Percentiles rank a stretch among this genome's conserved stretches.
These are phyloP conservation scores for Erannis defoliaria DNA, from an alignment of 2,888 invertebrate species.

Conservation along the genomic window DNA sequence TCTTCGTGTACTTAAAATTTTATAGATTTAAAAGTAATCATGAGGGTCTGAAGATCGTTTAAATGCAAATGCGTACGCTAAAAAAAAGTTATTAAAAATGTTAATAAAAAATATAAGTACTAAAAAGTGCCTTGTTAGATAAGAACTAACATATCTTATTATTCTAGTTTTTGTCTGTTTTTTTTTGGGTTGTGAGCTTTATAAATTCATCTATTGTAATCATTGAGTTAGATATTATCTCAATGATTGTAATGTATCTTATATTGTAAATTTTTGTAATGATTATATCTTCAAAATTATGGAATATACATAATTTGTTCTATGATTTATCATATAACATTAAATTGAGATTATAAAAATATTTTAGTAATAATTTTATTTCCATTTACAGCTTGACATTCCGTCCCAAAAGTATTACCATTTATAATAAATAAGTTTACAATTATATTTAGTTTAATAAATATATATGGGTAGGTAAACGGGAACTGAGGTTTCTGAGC, in stretches of 20 bases:
- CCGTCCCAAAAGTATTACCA: slow-evolving; percentile 81
- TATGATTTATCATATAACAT: slow-evolving; percentile 51
- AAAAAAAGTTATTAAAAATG: neutral
- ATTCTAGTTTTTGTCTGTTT: slow-evolving; percentile 31
- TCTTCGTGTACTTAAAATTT: slow-evolving; percentile 28
- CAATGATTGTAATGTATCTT: slow-evolving; percentile 8
- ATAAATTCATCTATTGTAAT: slow-evolving; percentile 14
- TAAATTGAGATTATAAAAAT: slow-evolving; percentile 40
- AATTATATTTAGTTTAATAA: slow-evolving; percentile 7
- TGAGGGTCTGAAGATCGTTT: slow-evolving; percentile 9
- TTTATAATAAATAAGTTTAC: slow-evolving; percentile 53
- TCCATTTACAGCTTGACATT: slow-evolving; percentile 59
- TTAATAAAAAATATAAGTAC: slow-evolving; percentile 1
- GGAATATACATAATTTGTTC: slow-evolving; percentile 7
- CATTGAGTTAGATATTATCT: no score
- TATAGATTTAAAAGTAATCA: slow-evolving; percentile 8
- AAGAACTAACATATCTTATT: slow-evolving; percentile 21
- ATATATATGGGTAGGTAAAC: slow-evolving; percentile 42
- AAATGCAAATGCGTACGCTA: slow-evolving; percentile 3
- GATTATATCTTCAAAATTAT: slow-evolving; percentile 35
- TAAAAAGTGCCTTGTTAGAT: slow-evolving; percentile 38
- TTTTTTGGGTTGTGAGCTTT: slow-evolving; percentile 43
- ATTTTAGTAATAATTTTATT: slow-evolving; percentile 35
- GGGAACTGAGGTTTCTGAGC: slow-evolving; percentile 57
- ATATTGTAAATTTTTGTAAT: neutral